Evolutionary conservation across 2,113 vertebrate species (phyloP).

Genomic region (Tyto alba): DNA sequence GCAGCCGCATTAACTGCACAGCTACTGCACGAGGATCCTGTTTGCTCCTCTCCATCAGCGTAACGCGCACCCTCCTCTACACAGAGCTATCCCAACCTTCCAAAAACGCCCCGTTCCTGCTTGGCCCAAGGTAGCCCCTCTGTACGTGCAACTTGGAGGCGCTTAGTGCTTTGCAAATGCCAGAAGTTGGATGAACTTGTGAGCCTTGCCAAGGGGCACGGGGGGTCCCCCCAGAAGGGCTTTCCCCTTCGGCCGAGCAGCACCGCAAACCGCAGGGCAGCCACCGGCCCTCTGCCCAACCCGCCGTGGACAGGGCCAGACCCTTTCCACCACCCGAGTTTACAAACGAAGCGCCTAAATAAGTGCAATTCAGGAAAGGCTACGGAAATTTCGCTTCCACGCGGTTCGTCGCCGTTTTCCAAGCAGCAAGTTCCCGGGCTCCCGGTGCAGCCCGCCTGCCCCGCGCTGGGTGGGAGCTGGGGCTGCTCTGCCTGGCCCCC

Average conservation of each 20-base stretch:
- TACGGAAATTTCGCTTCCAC: not conserved
- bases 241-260: not conserved
- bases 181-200: accelerated
- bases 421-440: not conserved
- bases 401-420: not conserved
- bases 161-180: not conserved
- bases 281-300: too few relatives aligned
- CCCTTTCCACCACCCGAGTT: too few relatives aligned
- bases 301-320: too few relatives aligned
- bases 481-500: too few relatives aligned
- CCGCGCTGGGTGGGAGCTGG: too few relatives aligned
- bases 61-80: not conserved
- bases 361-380: not conserved
- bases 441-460: too few relatives aligned
- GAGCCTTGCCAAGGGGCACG: not conserved
- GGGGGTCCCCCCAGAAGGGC: too few relatives aligned
- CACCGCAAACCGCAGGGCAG: accelerated
- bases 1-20: not conserved
- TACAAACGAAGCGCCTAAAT: not conserved
- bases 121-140: not conserved
- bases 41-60: not conserved
- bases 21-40: not conserved
- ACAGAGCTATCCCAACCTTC: not conserved
- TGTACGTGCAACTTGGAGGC: accelerated
- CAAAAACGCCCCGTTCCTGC: not conserved